These are phyloP conservation scores for Anadara kagoshimensis DNA, from an alignment of 1,140 invertebrate genomes.

Conservation along the genomic window DNA sequence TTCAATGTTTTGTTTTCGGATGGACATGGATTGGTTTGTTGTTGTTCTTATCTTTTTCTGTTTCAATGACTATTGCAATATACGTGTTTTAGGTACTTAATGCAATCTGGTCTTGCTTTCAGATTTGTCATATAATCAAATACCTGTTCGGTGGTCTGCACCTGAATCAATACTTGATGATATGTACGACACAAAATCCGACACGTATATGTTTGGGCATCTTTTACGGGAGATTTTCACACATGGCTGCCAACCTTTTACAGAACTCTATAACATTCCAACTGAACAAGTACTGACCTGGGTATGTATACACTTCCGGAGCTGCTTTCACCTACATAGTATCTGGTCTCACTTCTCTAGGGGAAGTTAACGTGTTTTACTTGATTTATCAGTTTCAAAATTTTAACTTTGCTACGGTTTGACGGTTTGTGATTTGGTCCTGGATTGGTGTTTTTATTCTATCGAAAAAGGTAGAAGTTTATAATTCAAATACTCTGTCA, in stretches of 20 bases:
- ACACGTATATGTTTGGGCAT: slow-evolving; percentile 41
- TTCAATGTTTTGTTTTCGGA: too few species aligned
- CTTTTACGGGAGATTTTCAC: slow-evolving; percentile 46
- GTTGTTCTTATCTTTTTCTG: too few species aligned
- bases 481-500: too few species aligned
- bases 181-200: slow-evolving; percentile 28
- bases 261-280: slow-evolving; percentile 31
- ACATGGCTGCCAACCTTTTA: slow-evolving; percentile 51
- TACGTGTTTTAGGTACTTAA: neutral
- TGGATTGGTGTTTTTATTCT: neutral
- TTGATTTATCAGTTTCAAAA: slow-evolving; percentile 3
- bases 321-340: neutral
- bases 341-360: neutral
- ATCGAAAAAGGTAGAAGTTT: neutral
- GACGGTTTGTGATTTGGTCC: neutral
- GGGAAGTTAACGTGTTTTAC: neutral
- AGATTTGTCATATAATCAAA: slow-evolving; percentile 8
- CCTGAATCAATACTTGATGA: slow-evolving; percentile 42
- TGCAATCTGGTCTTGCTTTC: neutral
- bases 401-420: neutral
- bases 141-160: slow-evolving; percentile 43
- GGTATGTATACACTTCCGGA: slow-evolving; percentile 19
- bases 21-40: too few species aligned
- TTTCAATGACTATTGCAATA: neutral
- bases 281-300: slow-evolving; percentile 35